These are phyloP conservation scores for Cyclargus thomasi DNA, from an alignment of 1,140 invertebrate species.

Conservation along the genomic window DNA sequence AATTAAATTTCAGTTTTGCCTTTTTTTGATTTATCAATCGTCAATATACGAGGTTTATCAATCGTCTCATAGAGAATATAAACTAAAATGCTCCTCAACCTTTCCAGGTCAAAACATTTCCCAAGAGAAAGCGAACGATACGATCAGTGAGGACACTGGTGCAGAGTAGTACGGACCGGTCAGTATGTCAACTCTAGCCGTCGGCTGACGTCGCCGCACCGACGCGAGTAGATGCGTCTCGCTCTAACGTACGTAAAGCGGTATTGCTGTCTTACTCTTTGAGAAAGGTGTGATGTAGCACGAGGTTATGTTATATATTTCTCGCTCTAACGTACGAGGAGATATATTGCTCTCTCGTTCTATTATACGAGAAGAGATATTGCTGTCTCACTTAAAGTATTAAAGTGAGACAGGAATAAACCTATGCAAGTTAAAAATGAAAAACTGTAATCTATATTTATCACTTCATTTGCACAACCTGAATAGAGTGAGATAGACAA, in stretches of 20 bases:
- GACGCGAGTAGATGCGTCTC: constrained; percentile 24
- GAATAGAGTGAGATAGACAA: background rate
- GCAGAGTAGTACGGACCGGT: constrained; percentile 55
- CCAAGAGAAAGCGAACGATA: constrained; percentile 69
- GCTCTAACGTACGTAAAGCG: background rate
- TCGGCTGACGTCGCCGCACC: constrained; percentile 19
- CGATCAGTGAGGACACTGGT: constrained; percentile 64
- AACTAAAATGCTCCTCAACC: background rate
- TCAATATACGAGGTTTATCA: too few species aligned
- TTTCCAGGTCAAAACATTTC: constrained; percentile 71
- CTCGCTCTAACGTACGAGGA: too few species aligned
- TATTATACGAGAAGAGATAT: too few species aligned
- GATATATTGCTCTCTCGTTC: too few species aligned
- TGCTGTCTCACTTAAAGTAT: background rate
- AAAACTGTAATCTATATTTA: too few species aligned
- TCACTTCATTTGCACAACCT: background rate
- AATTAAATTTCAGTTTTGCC: too few species aligned
- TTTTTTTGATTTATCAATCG: too few species aligned
- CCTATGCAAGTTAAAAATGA: too few species aligned
- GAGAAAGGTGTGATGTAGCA: too few species aligned
- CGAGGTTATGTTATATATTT: too few species aligned
- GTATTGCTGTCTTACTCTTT: background rate
- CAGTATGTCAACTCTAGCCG: constrained; percentile 69
- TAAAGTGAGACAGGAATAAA: background rate
- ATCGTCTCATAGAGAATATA: too few species aligned